Evolutionary conservation across 2,888 invertebrate genomes (phyloP).

Genomic region (Volucella zonaria): DNA sequence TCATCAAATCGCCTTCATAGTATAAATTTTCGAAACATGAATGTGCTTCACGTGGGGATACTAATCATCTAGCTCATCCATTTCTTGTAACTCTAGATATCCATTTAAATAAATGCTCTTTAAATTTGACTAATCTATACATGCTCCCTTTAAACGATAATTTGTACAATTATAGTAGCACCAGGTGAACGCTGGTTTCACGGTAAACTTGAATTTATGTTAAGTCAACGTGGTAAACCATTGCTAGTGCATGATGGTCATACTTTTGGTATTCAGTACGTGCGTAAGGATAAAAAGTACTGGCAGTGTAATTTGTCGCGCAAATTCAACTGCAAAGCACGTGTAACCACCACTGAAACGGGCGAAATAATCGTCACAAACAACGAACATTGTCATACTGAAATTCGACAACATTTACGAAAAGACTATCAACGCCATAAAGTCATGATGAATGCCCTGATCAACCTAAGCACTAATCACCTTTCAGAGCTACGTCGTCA

Average conservation of each 20-base stretch:
- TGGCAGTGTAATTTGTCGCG: slow-evolving; percentile 83
- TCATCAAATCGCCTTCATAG: slow-evolving; percentile 15
- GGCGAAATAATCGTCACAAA: slow-evolving; percentile 82
- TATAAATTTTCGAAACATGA: slow-evolving; percentile 36
- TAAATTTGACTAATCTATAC: slow-evolving; percentile 24
- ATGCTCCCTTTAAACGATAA: slow-evolving; percentile 22
- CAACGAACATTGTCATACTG: slow-evolving; percentile 83
- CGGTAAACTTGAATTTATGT: slow-evolving; percentile 83
- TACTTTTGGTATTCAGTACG: slow-evolving; percentile 83
- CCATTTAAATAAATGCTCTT: slow-evolving; percentile 8
- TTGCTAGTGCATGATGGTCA: slow-evolving; percentile 82
- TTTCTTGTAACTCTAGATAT: slow-evolving; percentile 22
- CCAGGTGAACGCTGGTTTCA: slow-evolving; percentile 83
- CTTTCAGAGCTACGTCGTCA: slow-evolving; percentile 78
- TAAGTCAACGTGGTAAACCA: slow-evolving; percentile 83
- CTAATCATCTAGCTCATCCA: slow-evolving; percentile 56
- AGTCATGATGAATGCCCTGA: slow-evolving; percentile 81
- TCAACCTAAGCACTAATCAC: slow-evolving; percentile 80
- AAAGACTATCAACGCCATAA: slow-evolving; percentile 83
- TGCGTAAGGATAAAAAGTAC: slow-evolving; percentile 83
- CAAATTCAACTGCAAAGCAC: slow-evolving; percentile 83
- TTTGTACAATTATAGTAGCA: slow-evolving; percentile 78
- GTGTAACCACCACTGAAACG: slow-evolving; percentile 82
- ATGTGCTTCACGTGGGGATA: slow-evolving; percentile 64
- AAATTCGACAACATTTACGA: slow-evolving; percentile 82